A percentile compares a stretch with the other conserved stretches of the same genome.
Evolutionary conservation across 2,113 vertebrate species (phyloP).

Genomic region (Elgaria multicarinata): DNA sequence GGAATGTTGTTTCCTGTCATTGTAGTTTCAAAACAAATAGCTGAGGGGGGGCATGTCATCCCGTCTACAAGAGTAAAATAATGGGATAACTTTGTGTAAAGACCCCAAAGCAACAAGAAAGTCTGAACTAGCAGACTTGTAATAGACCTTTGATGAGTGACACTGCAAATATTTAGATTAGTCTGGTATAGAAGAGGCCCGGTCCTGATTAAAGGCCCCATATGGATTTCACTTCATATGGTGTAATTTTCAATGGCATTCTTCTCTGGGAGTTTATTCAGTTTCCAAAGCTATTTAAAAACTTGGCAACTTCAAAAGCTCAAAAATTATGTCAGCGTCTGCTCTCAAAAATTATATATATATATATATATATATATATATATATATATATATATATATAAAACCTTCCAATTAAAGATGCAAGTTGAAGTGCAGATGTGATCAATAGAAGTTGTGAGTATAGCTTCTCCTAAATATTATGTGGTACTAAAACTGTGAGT

Average conservation of each 20-base stretch:
- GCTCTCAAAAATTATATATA: not conserved
- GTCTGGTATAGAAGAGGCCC: not conserved
- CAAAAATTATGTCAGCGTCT: not conserved
- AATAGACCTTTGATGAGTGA: not conserved
- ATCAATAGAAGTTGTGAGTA: not conserved
- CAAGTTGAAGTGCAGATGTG: not conserved
- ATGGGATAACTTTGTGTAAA: not conserved
- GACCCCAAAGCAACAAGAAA: conserved; percentile 18
- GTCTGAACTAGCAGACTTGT: not conserved
- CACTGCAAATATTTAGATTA: conserved; percentile 13
- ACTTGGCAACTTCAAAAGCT: not conserved
- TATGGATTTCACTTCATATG: not conserved
- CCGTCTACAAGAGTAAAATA: not conserved
- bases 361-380: too few relatives aligned
- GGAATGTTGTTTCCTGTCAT: too few relatives aligned
- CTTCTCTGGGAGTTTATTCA: not conserved
- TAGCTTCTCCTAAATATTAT: not conserved
- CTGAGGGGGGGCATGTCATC: not conserved
- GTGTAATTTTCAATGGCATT: conserved; percentile 1
- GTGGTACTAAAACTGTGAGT: not conserved
- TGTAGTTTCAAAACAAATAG: too few relatives aligned
- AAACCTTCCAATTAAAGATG: not conserved
- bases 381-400: too few relatives aligned
- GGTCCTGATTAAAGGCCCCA: rapidly evolving
- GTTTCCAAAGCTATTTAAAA: not conserved